phyloP scores from a whole-genome alignment of 2,797 vertebrate species.

The Tympanoctomys barrerae region DNA sequence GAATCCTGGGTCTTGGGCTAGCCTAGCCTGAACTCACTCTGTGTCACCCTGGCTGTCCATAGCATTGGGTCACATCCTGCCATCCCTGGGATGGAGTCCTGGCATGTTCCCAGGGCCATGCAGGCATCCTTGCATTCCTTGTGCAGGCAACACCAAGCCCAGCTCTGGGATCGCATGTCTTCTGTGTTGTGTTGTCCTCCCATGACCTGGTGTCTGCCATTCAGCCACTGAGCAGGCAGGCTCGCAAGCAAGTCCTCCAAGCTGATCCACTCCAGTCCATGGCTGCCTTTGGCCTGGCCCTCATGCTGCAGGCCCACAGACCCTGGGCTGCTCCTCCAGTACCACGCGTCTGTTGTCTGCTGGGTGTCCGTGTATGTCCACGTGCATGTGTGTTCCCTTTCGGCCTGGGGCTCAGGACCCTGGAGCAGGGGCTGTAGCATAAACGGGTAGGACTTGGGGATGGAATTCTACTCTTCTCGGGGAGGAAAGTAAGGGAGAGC shows the following conservation, averaged over 20 bases:
- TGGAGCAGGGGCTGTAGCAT: not conserved
- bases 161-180: not conserved
- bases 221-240: not conserved
- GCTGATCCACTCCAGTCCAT: not conserved
- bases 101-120: constrained; percentile 27
- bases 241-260: not conserved
- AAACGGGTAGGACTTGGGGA: not conserved
- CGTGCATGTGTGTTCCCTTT: constrained; percentile 18
- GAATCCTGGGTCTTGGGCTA: not conserved
- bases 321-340: constrained; percentile 35
- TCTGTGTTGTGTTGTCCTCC: constrained; percentile 61
- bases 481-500: constrained; percentile 37
- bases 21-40: not conserved
- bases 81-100: not conserved
- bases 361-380: not conserved
- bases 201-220: not conserved
- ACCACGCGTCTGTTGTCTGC: not conserved
- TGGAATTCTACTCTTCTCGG: not conserved
- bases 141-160: constrained; percentile 55
- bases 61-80: not conserved
- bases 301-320: not conserved
- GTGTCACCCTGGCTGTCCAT: not conserved
- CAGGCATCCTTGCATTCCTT: not conserved
- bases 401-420: constrained; percentile 1
- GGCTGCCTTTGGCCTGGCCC: not conserved